Conservation (phyloP, 2,797 vertebrate species). For the Sphenodon punctatus region DNA sequence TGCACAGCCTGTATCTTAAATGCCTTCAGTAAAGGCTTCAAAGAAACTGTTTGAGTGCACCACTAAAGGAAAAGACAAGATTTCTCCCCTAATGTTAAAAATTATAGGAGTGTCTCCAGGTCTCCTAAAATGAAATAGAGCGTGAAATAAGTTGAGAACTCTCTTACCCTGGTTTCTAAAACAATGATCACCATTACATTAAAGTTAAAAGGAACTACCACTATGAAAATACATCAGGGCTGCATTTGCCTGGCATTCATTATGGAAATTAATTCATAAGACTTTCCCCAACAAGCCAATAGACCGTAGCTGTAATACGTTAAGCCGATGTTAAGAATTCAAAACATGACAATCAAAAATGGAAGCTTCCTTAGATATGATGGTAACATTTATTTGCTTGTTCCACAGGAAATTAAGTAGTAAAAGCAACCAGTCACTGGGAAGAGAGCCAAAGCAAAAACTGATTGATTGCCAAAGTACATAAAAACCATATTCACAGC, state of each 20-base stretch:
- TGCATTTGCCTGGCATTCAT: slow-evolving; percentile 28
- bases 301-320: slow-evolving; percentile 30
- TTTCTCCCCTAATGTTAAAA: neutral
- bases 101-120: neutral
- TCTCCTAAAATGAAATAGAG: neutral
- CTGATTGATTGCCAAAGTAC: slow-evolving; percentile 43
- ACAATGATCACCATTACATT: neutral
- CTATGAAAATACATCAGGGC: slow-evolving; percentile 17
- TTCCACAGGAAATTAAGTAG: slow-evolving; percentile 36
- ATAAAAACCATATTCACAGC: slow-evolving; percentile 39
- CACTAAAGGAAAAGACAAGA: neutral
- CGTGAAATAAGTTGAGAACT: neutral
- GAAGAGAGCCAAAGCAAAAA: slow-evolving; percentile 56
- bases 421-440: slow-evolving; percentile 41
- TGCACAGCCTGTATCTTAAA: neutral
- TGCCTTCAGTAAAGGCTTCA: neutral
- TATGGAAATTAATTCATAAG: slow-evolving; percentile 56
- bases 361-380: slow-evolving; percentile 24
- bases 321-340: slow-evolving; percentile 49
- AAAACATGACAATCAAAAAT: slow-evolving; percentile 54
- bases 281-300: slow-evolving; percentile 41
- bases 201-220: neutral
- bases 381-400: slow-evolving; percentile 52
- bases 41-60: slow-evolving; percentile 6
- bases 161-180: neutral